phyloP scores from a whole-genome alignment of 1,140 invertebrate genomes.

The Solen grandis region DNA sequence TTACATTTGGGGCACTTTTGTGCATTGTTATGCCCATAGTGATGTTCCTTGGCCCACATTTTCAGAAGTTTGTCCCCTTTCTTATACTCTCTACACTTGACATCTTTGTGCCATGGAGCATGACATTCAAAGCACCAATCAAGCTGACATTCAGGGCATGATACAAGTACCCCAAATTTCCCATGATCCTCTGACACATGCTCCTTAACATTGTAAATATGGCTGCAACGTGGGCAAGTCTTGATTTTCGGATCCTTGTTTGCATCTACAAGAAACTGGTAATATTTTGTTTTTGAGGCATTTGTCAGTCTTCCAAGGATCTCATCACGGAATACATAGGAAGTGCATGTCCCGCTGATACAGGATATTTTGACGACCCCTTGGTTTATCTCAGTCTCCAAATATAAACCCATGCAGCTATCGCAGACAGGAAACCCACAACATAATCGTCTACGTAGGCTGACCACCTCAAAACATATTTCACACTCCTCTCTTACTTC shows the following conservation, averaged over 20 bases:
- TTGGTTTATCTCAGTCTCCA: constrained; percentile 71
- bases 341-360: constrained; percentile 71
- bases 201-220: constrained; percentile 61
- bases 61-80: constrained; percentile 80
- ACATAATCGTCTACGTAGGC: constrained; percentile 78
- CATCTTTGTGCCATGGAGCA: constrained; percentile 79
- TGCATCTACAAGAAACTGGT: constrained; percentile 77
- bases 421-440: constrained; percentile 78
- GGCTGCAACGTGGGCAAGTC: constrained; percentile 81
- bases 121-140: constrained; percentile 82
- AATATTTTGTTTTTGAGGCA: constrained; percentile 77
- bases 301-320: constrained; percentile 71
- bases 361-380: constrained; percentile 79
- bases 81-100: constrained; percentile 80
- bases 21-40: constrained; percentile 80
- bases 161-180: constrained; percentile 68
- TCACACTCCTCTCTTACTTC: constrained; percentile 59
- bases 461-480: constrained; percentile 65
- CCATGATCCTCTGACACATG: constrained; percentile 55
- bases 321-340: constrained; percentile 78
- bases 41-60: constrained; percentile 79
- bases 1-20: constrained; percentile 82
- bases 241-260: constrained; percentile 79
- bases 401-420: constrained; percentile 76
- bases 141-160: constrained; percentile 77